Evolutionary conservation across 2,797 vertebrate genomes (phyloP).

Genomic region (Bradypodion pumilum): DNA sequence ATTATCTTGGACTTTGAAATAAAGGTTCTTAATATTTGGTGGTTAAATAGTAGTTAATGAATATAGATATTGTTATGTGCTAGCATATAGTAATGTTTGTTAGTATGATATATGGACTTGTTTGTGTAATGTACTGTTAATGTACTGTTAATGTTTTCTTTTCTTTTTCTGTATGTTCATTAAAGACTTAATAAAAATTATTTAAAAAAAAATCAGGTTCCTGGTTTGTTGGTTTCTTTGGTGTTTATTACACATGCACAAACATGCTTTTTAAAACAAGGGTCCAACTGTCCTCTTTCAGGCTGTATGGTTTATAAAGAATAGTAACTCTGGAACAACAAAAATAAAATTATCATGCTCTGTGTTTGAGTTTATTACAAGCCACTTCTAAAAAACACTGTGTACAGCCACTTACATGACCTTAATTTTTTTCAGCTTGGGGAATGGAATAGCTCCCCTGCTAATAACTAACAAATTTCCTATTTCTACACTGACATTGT

Average conservation of each 20-base stretch:
- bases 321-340: not conserved
- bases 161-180: no score
- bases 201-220: not conserved
- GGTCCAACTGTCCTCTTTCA: not conserved
- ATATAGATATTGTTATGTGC: no score
- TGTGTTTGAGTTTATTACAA: not conserved
- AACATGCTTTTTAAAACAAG: not conserved
- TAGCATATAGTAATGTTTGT: no score
- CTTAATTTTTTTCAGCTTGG: not conserved
- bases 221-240: not conserved
- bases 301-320: not conserved
- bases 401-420: rapidly evolving
- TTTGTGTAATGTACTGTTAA: no score
- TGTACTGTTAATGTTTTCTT: no score
- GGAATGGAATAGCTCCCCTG: rapidly evolving
- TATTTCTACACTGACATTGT: slow-evolving; percentile 3
- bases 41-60: no score
- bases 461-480: not conserved
- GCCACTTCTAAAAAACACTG: rapidly evolving
- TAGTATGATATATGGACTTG: no score
- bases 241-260: not conserved
- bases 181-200: no score
- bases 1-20: no score
- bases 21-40: no score
- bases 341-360: slow-evolving; percentile 9